A percentile compares a stretch with the other conserved stretches of the same genome.
Evolutionary conservation across 2,888 invertebrate genomes (phyloP).

Genomic region (Cyclophora albipunctata): DNA sequence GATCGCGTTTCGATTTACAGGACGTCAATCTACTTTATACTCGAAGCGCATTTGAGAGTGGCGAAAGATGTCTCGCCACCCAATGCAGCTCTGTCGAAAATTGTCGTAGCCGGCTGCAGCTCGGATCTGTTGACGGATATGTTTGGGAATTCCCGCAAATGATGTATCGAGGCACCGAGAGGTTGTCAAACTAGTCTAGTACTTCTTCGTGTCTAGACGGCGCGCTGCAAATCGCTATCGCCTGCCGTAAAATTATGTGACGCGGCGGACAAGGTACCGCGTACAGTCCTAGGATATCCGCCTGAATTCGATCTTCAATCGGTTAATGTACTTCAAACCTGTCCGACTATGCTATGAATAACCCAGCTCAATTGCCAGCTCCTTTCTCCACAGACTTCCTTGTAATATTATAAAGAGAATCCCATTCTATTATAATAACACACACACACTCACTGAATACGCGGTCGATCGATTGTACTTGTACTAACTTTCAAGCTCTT

Average conservation of each 20-base stretch:
- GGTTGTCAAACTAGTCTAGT: slow-evolving; percentile 58
- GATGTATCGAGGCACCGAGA: slow-evolving; percentile 27
- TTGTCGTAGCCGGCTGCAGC: slow-evolving; percentile 39
- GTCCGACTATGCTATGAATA: slow-evolving; percentile 12
- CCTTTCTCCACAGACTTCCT: neutral
- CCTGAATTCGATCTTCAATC: slow-evolving; percentile 37
- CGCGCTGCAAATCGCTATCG: slow-evolving; percentile 59
- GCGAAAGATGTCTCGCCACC: slow-evolving; percentile 20
- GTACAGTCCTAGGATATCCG: slow-evolving; percentile 36
- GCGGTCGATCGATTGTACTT: slow-evolving; percentile 1
- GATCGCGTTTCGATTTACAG: slow-evolving; percentile 36
- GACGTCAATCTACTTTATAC: slow-evolving; percentile 39
- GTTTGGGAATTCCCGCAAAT: slow-evolving; percentile 29
- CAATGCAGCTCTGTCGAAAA: slow-evolving; percentile 38
- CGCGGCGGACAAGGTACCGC: slow-evolving; percentile 36
- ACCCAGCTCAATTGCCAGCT: slow-evolving; percentile 1
- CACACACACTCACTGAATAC: slow-evolving; percentile 1
- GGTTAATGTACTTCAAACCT: slow-evolving; percentile 27
- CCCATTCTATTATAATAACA: slow-evolving; percentile 2
- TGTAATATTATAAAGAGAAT: slow-evolving; percentile 2
- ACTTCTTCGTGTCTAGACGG: slow-evolving; percentile 67
- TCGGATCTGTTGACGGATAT: slow-evolving; percentile 47
- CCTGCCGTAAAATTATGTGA: slow-evolving; percentile 66
- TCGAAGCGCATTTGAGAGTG: slow-evolving; percentile 37
- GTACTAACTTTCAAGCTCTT: slow-evolving; percentile 1